Base-by-base conservation (phyloP, 1,140 invertebrate genomes). In the Drosophila guanche region DNA sequence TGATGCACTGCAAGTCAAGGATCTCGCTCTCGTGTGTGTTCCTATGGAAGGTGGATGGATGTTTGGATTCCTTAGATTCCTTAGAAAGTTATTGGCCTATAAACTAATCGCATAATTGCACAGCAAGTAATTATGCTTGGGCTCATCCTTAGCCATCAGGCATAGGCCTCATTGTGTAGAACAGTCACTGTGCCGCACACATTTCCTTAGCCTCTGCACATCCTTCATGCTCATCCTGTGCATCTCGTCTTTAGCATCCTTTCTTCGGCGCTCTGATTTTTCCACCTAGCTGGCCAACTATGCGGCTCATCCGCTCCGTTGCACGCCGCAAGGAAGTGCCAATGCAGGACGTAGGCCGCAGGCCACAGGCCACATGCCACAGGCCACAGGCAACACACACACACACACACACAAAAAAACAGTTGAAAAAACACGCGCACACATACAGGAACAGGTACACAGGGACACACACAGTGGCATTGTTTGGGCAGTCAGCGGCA, bases 71-170 rank as follows among this genome's bases (percentile, higher is more conserved):
- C n/a, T n/a, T n/a, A 50, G 48, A 42, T 14, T 45, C 48, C 54
- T 79, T 83, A 70, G 56, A 76, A 56, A 89, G 60, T 69, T 89
- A 88, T 88, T 88, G 83, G 83, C 83, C 83, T 88, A 88, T 88
- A 88, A 88, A 88, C 84, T 89, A 88, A 88, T 88, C 83, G 75
- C 71, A 88, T 88, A 88, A 88, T 88, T 79, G 84, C 63, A 89
- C 75, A 79, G 16, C 79, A 89, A 83, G 79, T 89, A 88, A 89
- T 88, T 88, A 88, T 83, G 61, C 62, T 56, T 47, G 60, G 46
- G 68, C 57, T 66, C 53, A 71, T 65, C 59, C 74, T 67, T 48
- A 58, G 48, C 53, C 62, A 20, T 20, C 16, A 20, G 16, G 16
- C 16, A 20, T 45, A 2, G 25, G 29, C 33, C 42, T 41, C 41